Conservation (phyloP, 2,888 invertebrate species). For the Drosophila prolongata region DNA sequence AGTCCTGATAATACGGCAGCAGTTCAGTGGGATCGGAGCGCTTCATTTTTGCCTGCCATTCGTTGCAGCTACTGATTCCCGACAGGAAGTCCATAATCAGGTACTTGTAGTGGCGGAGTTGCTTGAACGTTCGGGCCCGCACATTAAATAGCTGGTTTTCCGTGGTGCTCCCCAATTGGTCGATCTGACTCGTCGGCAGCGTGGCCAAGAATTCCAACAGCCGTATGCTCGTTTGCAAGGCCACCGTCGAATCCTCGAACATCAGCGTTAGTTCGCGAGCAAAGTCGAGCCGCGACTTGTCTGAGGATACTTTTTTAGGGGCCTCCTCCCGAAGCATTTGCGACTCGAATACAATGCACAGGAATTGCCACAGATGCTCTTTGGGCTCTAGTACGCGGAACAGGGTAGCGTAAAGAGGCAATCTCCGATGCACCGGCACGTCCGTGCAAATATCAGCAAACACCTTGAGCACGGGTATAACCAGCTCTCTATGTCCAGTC, state of each 20-base stretch:
- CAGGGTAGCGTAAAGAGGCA: slow-evolving; percentile 91
- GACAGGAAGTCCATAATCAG: slow-evolving; percentile 90
- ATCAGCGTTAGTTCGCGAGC: slow-evolving; percentile 88
- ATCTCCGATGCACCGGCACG: slow-evolving; percentile 95
- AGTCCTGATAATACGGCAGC: slow-evolving; percentile 88
- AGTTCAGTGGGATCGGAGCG: slow-evolving; percentile 86
- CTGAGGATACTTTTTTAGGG: slow-evolving; percentile 62
- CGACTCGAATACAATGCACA: slow-evolving; percentile 89
- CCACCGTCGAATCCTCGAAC: slow-evolving; percentile 87
- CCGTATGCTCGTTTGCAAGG: slow-evolving; percentile 88
- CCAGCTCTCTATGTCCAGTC: slow-evolving; percentile 75
- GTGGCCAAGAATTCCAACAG: slow-evolving; percentile 88
- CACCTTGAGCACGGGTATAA: slow-evolving; percentile 91
- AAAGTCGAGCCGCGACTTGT: slow-evolving; percentile 87
- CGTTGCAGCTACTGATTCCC: slow-evolving; percentile 87
- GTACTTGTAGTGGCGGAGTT: slow-evolving; percentile 94
- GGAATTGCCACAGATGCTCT: slow-evolving; percentile 89
- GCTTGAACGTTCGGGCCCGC: slow-evolving; percentile 88
- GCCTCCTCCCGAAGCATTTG: slow-evolving; percentile 87
- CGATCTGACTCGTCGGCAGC: slow-evolving; percentile 87
- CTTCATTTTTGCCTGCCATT: slow-evolving; percentile 89
- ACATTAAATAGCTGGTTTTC: slow-evolving; percentile 86
- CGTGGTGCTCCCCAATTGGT: neutral
- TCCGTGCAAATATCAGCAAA: slow-evolving; percentile 96
- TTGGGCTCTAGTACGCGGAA: slow-evolving; percentile 89